phyloP scores from a whole-genome alignment of 1,140 invertebrate genomes.

The Macrosteles quadrilineatus region DNA sequence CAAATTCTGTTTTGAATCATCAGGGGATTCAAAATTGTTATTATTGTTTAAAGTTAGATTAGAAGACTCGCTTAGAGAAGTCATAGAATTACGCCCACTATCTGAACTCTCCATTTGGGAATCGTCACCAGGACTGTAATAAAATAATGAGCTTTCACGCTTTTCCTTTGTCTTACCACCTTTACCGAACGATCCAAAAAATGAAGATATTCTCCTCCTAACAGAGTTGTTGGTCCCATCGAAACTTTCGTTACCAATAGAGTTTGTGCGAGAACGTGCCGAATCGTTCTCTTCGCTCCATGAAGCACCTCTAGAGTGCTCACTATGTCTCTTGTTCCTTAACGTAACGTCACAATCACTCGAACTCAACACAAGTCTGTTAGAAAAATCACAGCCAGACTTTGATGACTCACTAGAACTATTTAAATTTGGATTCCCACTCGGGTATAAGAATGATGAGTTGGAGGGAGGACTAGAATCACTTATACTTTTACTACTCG shows the following conservation, averaged over 20 bases:
- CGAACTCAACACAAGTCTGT: background rate
- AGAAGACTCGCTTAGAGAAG: conserved; percentile 8
- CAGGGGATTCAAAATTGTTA: background rate
- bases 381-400: background rate
- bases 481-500: background rate
- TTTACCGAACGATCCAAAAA: conserved; percentile 43
- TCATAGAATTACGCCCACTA: conserved; percentile 3
- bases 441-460: conserved; percentile 9
- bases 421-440: background rate
- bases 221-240: conserved; percentile 36
- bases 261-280: background rate
- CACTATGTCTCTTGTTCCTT: conserved; percentile 2
- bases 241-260: conserved; percentile 32
- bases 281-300: conserved; percentile 30
- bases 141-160: conserved; percentile 35
- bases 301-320: conserved; percentile 7
- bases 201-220: conserved; percentile 37
- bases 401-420: conserved; percentile 6
- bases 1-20: background rate
- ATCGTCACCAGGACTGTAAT: conserved; percentile 31
- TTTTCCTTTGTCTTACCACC: conserved; percentile 37
- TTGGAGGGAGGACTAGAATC: background rate
- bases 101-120: conserved; percentile 31
- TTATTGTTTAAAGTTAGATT: background rate
- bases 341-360: conserved; percentile 15